These are phyloP conservation scores for Osmerus eperlanus DNA, from an alignment of 2,113 vertebrate species.

Conservation along the genomic window DNA sequence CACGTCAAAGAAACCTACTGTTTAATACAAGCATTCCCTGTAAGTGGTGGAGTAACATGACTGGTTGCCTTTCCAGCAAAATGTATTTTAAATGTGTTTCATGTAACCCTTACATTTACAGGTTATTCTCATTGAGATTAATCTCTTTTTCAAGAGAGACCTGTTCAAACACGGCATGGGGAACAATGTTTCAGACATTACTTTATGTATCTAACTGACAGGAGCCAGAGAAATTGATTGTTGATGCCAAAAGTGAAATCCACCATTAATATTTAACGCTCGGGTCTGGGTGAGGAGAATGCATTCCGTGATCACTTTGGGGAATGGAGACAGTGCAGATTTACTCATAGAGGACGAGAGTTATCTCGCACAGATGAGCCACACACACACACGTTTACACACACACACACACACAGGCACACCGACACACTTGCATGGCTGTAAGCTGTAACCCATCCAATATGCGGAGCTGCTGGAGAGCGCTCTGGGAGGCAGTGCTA, in stretches of 20 bases:
- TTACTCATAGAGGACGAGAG: slow-evolving; percentile 52
- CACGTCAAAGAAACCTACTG: too few relatives aligned
- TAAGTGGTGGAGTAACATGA: too few relatives aligned
- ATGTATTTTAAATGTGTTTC: too few relatives aligned
- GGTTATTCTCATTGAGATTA: too few relatives aligned
- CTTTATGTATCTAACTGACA: background rate
- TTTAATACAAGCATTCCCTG: too few relatives aligned
- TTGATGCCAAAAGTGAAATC: slow-evolving; percentile 45
- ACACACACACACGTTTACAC: slow-evolving; percentile 24
- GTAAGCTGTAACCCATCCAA: slow-evolving; percentile 62
- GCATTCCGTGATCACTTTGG: slow-evolving; percentile 50
- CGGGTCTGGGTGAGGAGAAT: slow-evolving; percentile 57
- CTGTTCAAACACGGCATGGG: too few relatives aligned
- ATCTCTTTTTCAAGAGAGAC: too few relatives aligned
- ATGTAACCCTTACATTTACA: too few relatives aligned
- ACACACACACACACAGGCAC: slow-evolving; percentile 4
- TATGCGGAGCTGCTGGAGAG: slow-evolving; percentile 50
- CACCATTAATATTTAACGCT: slow-evolving; percentile 63
- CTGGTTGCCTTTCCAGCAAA: too few relatives aligned
- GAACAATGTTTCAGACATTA: too few relatives aligned
- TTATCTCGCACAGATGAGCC: slow-evolving; percentile 54
- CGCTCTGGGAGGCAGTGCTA: slow-evolving; percentile 41
- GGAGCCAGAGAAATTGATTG: slow-evolving; percentile 45
- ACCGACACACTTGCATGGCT: slow-evolving; percentile 32
- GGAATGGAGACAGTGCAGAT: slow-evolving; percentile 45